Conservation (phyloP, 2,797 vertebrate species). For the Spinibarbus caldwelli region DNA sequence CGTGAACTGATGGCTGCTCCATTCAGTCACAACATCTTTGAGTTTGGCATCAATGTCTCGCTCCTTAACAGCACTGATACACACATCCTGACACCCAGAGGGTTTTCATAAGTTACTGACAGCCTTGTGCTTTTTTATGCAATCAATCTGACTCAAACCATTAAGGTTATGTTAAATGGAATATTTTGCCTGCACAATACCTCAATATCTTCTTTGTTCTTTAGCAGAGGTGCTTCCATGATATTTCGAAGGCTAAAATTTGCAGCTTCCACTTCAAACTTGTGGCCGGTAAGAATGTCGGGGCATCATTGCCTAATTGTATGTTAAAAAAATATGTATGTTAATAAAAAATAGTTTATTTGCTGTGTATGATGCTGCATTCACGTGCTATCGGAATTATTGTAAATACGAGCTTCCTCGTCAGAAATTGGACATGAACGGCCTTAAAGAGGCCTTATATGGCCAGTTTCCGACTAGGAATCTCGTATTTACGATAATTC, state of each 20-base stretch:
- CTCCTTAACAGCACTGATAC: constrained; percentile 86
- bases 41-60: constrained; percentile 86
- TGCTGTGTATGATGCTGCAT: background rate
- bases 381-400: no score
- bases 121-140: background rate
- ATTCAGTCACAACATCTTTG: constrained; percentile 79
- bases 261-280: constrained; percentile 80
- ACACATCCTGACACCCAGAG: constrained; percentile 77
- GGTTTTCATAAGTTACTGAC: constrained; percentile 21
- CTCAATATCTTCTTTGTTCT: constrained; percentile 86
- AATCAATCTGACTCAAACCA: background rate
- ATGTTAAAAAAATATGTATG: background rate
- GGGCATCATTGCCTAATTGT: constrained; percentile 78
- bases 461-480: no score
- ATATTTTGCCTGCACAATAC: constrained; percentile 61
- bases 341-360: background rate
- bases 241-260: constrained; percentile 79
- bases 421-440: no score
- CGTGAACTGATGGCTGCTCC: constrained; percentile 77
- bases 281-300: constrained; percentile 81
- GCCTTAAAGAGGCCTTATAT: no score
- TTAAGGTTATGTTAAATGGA: background rate
- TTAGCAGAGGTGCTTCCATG: constrained; percentile 81
- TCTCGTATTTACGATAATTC: no score
- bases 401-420: no score